Conservation (phyloP, 2,888 invertebrate genomes). For the Pristionchus entomophagus region DNA sequence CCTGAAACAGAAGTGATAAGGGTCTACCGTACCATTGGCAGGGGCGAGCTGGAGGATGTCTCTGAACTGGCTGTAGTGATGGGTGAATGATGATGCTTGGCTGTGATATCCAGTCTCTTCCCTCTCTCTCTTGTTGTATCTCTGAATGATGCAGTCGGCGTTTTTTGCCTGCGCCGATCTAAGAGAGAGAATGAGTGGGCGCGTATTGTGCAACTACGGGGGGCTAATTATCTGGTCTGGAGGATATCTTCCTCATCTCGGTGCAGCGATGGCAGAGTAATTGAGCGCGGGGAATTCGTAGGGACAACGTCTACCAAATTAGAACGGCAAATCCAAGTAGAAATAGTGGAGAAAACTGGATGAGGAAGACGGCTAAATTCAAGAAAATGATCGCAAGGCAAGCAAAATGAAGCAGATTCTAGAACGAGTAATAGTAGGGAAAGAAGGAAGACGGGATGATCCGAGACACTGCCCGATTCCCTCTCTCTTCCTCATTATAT, state of each 20-base stretch:
- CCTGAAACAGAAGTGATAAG: not conserved
- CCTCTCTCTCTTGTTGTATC: not conserved
- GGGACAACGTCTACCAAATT: too few species aligned
- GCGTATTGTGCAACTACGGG: not conserved
- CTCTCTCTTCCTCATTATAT: not conserved
- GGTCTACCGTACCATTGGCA: constrained; percentile 5
- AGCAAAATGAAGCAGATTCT: not conserved
- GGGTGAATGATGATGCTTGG: not conserved
- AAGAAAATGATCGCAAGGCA: too few species aligned
- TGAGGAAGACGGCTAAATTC: too few species aligned
- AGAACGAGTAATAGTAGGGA: not conserved
- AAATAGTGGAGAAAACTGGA: not conserved
- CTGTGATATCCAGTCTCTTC: not conserved
- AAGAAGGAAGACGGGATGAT: not conserved
- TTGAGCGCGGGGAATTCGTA: not conserved
- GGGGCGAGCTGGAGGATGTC: not conserved
- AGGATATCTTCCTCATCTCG: not conserved
- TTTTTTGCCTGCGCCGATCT: constrained; percentile 1
- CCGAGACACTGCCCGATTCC: too few species aligned
- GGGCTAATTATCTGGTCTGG: not conserved
- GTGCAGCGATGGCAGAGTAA: not conserved
- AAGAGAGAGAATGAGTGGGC: not conserved
- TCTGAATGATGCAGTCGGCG: not conserved
- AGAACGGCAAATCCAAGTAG: not conserved
- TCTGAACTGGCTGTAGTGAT: not conserved